Percentiles rank a stretch among this genome's conserved stretches.
Conservation (phyloP, 2,113 vertebrate species). For the Thamnophis sirtalis region DNA sequence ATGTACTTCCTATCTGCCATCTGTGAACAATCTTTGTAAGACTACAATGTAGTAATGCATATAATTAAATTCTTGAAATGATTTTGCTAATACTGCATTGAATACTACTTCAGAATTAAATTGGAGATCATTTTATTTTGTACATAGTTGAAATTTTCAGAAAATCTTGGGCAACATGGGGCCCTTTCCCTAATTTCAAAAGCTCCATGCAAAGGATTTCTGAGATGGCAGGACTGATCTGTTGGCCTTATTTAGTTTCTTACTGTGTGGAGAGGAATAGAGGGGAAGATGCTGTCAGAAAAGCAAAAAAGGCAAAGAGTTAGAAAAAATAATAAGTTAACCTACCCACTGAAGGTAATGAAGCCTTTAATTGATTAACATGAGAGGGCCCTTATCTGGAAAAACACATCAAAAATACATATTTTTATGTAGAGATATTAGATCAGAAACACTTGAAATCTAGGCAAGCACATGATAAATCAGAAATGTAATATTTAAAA, state of each 20-base stretch:
- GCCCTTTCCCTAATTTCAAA: not conserved
- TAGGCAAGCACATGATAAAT: not conserved
- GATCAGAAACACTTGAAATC: slow-evolving; percentile 3
- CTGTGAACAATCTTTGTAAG: slow-evolving; percentile 41
- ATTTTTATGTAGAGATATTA: slow-evolving; percentile 7
- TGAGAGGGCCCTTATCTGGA: not conserved
- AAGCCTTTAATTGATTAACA: not conserved
- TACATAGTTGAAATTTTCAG: slow-evolving; percentile 44
- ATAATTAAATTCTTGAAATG: slow-evolving; percentile 43
- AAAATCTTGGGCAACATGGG: slow-evolving; percentile 26
- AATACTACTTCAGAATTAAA: slow-evolving; percentile 43
- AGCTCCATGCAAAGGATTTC: not conserved
- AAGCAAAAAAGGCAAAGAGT: not conserved
- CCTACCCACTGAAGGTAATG: not conserved
- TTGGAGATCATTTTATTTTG: slow-evolving; percentile 35
- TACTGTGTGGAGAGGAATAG: not conserved
- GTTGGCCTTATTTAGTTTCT: not conserved
- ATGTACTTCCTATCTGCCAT: slow-evolving; percentile 32
- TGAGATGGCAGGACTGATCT: not conserved
- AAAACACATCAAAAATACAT: not conserved
- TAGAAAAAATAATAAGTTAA: not conserved
- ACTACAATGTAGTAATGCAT: slow-evolving; percentile 38
- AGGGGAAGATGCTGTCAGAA: not conserved
- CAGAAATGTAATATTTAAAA: not conserved
- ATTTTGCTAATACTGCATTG: slow-evolving; percentile 38